Evolutionary conservation across 2,888 invertebrate species (phyloP).

Genomic region (Drosophila prostipennis): DNA sequence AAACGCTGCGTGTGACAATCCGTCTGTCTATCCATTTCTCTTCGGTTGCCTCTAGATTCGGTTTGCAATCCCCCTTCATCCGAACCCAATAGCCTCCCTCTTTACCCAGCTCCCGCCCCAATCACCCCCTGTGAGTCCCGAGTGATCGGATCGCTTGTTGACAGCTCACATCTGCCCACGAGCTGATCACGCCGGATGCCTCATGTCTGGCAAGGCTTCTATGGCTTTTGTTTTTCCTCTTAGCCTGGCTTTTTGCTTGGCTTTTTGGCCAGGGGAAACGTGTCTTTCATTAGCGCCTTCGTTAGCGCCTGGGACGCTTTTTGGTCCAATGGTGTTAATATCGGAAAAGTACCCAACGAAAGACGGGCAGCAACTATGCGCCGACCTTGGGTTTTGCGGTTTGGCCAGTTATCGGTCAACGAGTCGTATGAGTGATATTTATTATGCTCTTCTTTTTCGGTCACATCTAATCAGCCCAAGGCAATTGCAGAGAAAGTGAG

Average conservation of each 20-base stretch:
- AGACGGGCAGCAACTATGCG: slow-evolving; percentile 13
- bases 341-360: slow-evolving; percentile 58
- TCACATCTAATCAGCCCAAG: slow-evolving; percentile 39
- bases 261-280: slow-evolving; percentile 48
- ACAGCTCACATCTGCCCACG: slow-evolving; percentile 50
- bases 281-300: slow-evolving; percentile 69
- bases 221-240: slow-evolving; percentile 37
- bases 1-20: slow-evolving; percentile 33
- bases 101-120: not conserved
- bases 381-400: slow-evolving; percentile 51
- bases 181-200: slow-evolving; percentile 62
- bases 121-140: not conserved
- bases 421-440: slow-evolving; percentile 48
- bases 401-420: slow-evolving; percentile 65
- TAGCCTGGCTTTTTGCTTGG: slow-evolving; percentile 24
- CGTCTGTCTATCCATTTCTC: slow-evolving; percentile 9
- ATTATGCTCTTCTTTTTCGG: slow-evolving; percentile 13
- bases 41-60: slow-evolving; percentile 1
- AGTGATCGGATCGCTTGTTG: slow-evolving; percentile 32
- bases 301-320: slow-evolving; percentile 64
- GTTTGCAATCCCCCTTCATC: slow-evolving; percentile 5
- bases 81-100: not conserved
- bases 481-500: slow-evolving; percentile 35
- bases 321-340: slow-evolving; percentile 45
- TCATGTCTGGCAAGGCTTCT: slow-evolving; percentile 58